Evolutionary conservation across 2,113 vertebrate species (phyloP), one percentile per base, ranked within the genome.

Genomic region (Lepus timidus): DNA sequence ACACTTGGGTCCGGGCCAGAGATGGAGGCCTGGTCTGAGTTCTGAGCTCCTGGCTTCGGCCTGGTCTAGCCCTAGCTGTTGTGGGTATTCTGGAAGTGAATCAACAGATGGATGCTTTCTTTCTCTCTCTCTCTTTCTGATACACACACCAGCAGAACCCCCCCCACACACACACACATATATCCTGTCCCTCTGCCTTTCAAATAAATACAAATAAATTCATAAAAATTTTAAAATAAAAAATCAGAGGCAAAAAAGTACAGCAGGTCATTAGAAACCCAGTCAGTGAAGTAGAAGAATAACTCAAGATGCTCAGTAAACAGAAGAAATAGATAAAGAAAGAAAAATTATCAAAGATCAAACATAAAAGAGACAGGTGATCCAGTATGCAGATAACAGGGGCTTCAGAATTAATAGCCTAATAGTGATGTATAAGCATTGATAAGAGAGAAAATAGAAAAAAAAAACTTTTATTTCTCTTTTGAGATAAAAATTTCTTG

Each of bases 401-500:
- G 33, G 36, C 67, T 75, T 86, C 19, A 49, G n/a, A 85, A 92
- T 9, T 71, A 39, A 85, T 12, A 94, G 3, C 33, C n/a, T 78
- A 73, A 74, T 11, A 90, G 25, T 33, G 31, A 78, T 64, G 17
- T 29, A 51, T 84, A 86, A 78, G 6, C 27, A 71, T 52, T 25
- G 75, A 44, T 93, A 58, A 70, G 88, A 68, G 9, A 74, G 2
- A 85, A 92, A 90, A 58, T 29, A n/a, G 31, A 89, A 44, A 44
- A 88, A 88, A 1, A 67, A 95, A 87, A 74, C 20, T 81, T 94
- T 81, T 19, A 36, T 27, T 52, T 67, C 55, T 33, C 29, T 14
- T 87, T 90, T 85, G 11, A 91, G 31, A 33, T 85, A 76, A 82
- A 93, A 85, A 87, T 65, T 17, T 44, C 78, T 95, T 82, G 7